Evolutionary conservation across 2,113 vertebrate genomes (phyloP), one percentile per base, ranked within the genome.

Genomic region (Rattus rattus): DNA sequence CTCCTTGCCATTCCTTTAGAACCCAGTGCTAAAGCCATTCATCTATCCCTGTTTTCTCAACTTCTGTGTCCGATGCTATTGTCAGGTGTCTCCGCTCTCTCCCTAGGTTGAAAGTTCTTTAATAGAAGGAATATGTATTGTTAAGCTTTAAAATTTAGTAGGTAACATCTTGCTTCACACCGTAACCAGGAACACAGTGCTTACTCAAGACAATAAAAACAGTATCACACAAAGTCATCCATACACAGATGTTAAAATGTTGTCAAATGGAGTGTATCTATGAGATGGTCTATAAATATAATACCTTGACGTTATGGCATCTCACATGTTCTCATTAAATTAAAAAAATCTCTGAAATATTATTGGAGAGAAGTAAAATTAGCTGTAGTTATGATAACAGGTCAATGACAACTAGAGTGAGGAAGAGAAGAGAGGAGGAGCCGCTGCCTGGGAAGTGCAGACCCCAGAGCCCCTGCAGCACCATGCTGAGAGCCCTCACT

Each of bases 301-400:
- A n/a, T 69, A 14, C 56, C 9, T 52, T n/a, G 4, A 90, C 14
- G 33, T 20, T 30, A 54, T 26, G 79, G 33, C 22, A 90, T 85
- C 33, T 88, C 90, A 12, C 20, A 70, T 84, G 6, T 79, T 4
- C 72, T 73, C 54, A 69, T 56, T 93, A 75, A 65, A 91, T 4
- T 80, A 63, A 72, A 92, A 94, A 93, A 43, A 81, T 36, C n/a
- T 76, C 19, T 84, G 54, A 87, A 87, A 69, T 87, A 92, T 9
- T 47, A 69, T 8, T 61, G 36, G 36, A 59, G 7, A 87, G 28
- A 88, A 75, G 11, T 91, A 33, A 94, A 47, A 92, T 70, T 87
- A 30, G 43, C 26, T 87, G 9, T 5, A 69, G 77, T 89, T 80
- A 88, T 4, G 65, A 0, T 93, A 89, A 91, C 3, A 65, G 4